Percentiles rank a stretch among this genome's conserved stretches.
phyloP scores from a whole-genome alignment of 2,113 vertebrate species.

The Fulmarus glacialis region DNA sequence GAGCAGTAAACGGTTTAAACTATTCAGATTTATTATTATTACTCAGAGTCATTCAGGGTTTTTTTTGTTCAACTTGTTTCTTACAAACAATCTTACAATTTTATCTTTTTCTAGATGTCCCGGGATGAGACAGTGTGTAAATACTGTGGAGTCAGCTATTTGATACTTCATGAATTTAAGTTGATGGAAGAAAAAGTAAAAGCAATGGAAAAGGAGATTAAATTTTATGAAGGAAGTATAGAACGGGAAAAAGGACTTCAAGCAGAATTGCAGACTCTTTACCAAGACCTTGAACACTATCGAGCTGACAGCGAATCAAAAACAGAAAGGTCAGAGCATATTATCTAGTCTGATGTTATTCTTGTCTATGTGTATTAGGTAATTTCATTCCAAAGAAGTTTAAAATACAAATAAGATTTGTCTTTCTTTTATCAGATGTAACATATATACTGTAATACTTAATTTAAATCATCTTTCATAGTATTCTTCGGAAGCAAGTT shows the following conservation, averaged over 20 bases:
- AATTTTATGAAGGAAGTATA: conserved; percentile 73
- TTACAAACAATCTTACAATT: background rate
- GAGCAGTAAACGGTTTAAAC: background rate
- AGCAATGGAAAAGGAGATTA: conserved; percentile 82
- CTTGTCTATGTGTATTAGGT: background rate
- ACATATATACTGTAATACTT: background rate
- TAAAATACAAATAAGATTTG: background rate
- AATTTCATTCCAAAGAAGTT: conserved; percentile 2
- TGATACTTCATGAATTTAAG: conserved; percentile 90
- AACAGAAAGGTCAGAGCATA: conserved; percentile 70
- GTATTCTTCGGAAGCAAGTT: background rate
- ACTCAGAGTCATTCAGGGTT: background rate
- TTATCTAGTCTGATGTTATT: background rate
- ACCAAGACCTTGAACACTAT: conserved; percentile 66
- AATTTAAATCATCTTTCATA: background rate
- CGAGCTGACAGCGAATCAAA: conserved; percentile 72
- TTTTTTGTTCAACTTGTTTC: background rate
- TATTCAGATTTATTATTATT: background rate
- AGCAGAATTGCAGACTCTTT: conserved; percentile 74
- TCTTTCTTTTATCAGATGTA: background rate
- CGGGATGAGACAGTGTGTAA: conserved; percentile 84
- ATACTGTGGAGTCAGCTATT: conserved; percentile 91
- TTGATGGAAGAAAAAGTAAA: conserved; percentile 81
- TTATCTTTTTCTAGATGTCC: conserved; percentile 73
- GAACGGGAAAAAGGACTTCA: conserved; percentile 76